These are phyloP conservation scores for Drosophila simulans DNA, from an alignment of 1,140 invertebrate genomes.

Conservation along the genomic window DNA sequence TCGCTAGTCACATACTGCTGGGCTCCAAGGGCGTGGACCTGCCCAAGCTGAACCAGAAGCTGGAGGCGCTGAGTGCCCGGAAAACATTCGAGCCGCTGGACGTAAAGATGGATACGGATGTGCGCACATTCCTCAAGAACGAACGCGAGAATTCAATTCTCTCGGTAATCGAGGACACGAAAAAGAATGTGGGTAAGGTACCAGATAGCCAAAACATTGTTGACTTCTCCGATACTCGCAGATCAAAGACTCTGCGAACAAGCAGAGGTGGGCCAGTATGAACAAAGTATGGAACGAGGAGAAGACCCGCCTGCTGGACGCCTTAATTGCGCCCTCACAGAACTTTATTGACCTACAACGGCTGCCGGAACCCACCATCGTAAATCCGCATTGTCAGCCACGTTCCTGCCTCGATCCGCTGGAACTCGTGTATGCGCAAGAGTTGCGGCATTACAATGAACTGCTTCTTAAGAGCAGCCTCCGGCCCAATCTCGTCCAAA, in stretches of 20 bases:
- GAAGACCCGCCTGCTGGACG: conserved; percentile 94
- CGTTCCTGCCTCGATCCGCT: conserved; percentile 81
- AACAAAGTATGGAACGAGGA: conserved; percentile 95
- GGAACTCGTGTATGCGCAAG: conserved; percentile 94
- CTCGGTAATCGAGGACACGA: conserved; percentile 95
- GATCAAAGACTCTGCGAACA: conserved; percentile 89
- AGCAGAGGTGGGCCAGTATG: conserved; percentile 92
- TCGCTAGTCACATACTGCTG: conserved; percentile 92
- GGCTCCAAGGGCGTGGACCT: conserved; percentile 96
- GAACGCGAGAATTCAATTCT: conserved; percentile 97
- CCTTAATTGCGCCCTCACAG: conserved; percentile 93
- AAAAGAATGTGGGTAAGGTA: conserved; percentile 89
- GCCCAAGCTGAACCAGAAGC: conserved; percentile 95
- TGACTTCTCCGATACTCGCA: conserved; percentile 74
- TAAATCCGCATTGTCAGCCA: conserved; percentile 85
- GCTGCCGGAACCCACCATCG: conserved; percentile 88
- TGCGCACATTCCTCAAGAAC: conserved; percentile 93
- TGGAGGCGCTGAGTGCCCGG: conserved; percentile 93
- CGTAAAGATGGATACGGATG: conserved; percentile 94
- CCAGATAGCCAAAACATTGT: neutral
- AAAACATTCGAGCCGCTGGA: conserved; percentile 95
- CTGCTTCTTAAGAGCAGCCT: conserved; percentile 89
- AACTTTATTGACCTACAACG: conserved; percentile 92
- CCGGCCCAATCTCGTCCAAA: conserved; percentile 90
- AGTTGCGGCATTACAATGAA: conserved; percentile 93